phyloP scores from a whole-genome alignment of 2,888 invertebrate genomes.

The Cantharis lateralis region DNA sequence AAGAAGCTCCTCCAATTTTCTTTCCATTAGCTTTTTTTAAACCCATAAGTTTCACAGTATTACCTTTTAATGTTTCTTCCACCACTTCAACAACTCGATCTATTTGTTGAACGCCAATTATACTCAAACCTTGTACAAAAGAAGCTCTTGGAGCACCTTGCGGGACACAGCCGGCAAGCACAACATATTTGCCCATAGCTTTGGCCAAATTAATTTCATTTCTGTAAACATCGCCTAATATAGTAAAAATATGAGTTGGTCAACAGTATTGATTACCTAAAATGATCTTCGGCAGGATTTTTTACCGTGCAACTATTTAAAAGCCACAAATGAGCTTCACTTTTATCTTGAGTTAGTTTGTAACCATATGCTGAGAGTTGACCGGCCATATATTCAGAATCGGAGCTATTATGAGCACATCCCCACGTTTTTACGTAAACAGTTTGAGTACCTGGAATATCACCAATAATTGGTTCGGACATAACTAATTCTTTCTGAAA shows the following conservation, averaged over 20 bases:
- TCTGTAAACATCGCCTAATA: constrained; percentile 53
- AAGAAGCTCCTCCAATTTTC: constrained; percentile 84
- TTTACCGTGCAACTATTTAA: constrained; percentile 98
- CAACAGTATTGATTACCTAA: constrained; percentile 62
- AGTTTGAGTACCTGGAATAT: constrained; percentile 73
- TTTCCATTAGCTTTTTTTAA: constrained; percentile 79
- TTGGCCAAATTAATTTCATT: constrained; percentile 84
- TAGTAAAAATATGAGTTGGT: neutral
- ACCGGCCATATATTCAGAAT: constrained; percentile 99
- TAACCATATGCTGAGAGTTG: constrained; percentile 89
- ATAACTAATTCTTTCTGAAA: constrained; percentile 27
- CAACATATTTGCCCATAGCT: constrained; percentile 78
- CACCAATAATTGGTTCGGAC: constrained; percentile 37
- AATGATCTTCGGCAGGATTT: constrained; percentile 94
- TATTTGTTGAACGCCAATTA: constrained; percentile 98
- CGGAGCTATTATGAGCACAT: constrained; percentile 96
- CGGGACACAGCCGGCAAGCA: constrained; percentile 97
- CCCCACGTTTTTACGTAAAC: constrained; percentile 96
- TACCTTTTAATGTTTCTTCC: constrained; percentile 94
- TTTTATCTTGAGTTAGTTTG: constrained; percentile 77
- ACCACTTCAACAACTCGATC: constrained; percentile 97
- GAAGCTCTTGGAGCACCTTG: constrained; percentile 84
- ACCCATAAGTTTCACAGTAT: constrained; percentile 61
- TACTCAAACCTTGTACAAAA: constrained; percentile 78
- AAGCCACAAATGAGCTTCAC: constrained; percentile 88